phyloP scores from a whole-genome alignment of 2,113 vertebrate species.

The Aspidoscelis tigris region DNA sequence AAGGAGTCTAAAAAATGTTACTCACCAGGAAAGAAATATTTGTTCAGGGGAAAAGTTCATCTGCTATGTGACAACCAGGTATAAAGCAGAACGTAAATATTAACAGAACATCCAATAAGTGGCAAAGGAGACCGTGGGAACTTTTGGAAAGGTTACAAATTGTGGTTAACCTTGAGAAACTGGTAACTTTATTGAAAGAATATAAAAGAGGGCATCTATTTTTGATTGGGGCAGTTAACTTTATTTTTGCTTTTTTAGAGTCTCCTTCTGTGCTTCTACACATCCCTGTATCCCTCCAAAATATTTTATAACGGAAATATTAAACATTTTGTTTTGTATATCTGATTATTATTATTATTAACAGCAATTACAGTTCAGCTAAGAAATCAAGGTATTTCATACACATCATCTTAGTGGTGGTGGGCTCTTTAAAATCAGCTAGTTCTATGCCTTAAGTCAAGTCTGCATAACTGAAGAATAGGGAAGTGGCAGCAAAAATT shows the following conservation, averaged over 20 bases:
- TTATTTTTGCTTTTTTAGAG: conserved; percentile 23
- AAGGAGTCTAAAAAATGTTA: neutral
- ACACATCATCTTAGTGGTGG: no score
- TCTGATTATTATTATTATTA: neutral
- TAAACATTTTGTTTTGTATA: conserved; percentile 32
- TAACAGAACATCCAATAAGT: neutral
- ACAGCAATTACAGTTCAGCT: accelerated
- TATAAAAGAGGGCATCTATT: neutral
- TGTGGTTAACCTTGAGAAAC: neutral
- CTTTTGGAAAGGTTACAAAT: neutral
- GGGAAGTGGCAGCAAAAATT: neutral
- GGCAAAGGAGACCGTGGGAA: neutral
- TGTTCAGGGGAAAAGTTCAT: neutral
- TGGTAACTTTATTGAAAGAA: neutral
- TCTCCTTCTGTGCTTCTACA: neutral
- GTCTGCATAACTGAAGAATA: neutral
- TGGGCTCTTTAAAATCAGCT: neutral
- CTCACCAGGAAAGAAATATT: neutral
- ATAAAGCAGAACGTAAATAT: neutral
- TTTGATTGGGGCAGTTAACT: neutral
- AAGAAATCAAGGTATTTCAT: neutral
- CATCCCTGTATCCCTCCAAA: conserved; percentile 9
- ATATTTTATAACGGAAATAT: conserved; percentile 33
- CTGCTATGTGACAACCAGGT: neutral
- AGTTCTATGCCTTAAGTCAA: neutral